A percentile compares a stretch with the other conserved stretches of the same genome.
phyloP scores from a whole-genome alignment of 2,888 invertebrate genomes.

The Copidosoma aretas region DNA sequence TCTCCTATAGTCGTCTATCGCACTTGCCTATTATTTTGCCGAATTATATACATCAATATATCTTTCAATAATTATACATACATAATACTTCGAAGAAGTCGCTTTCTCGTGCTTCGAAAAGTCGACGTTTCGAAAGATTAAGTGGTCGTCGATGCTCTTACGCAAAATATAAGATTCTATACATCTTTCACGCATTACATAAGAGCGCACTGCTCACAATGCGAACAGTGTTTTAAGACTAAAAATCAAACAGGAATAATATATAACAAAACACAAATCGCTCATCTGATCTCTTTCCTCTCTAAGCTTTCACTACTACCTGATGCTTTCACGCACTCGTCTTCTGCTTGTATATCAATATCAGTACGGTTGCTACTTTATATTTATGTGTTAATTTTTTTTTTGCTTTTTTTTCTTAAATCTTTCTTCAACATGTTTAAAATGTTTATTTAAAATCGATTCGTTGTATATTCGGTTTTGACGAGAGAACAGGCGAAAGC shows the following conservation, averaged over 20 bases:
- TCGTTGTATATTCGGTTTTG: constrained; percentile 62
- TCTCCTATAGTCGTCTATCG: constrained; percentile 33
- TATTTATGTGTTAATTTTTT: constrained; percentile 5
- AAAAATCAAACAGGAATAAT: constrained; percentile 36
- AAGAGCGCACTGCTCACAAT: constrained; percentile 33
- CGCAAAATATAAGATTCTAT: constrained; percentile 31
- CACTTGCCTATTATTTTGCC: constrained; percentile 29
- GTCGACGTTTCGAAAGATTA: constrained; percentile 18
- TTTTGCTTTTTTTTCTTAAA: constrained; percentile 8
- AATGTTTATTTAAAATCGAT: constrained; percentile 52
- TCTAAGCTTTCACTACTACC: constrained; percentile 7
- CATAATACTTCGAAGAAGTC: constrained; percentile 27
- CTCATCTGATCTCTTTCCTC: background rate
- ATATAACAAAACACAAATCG: constrained; percentile 39
- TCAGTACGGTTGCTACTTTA: background rate
- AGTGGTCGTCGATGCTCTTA: constrained; percentile 36
- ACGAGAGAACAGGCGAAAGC: constrained; percentile 53
- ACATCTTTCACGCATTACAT: constrained; percentile 24
- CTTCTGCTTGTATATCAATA: constrained; percentile 1
- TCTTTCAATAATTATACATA: constrained; percentile 11
- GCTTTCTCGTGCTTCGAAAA: background rate
- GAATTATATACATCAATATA: constrained; percentile 39
- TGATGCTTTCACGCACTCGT: constrained; percentile 11
- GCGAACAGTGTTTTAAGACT: constrained; percentile 24
- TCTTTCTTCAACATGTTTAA: constrained; percentile 1